Base-by-base conservation (phyloP, 2,888 invertebrate genomes). In the Agonopterix arenella region DNA sequence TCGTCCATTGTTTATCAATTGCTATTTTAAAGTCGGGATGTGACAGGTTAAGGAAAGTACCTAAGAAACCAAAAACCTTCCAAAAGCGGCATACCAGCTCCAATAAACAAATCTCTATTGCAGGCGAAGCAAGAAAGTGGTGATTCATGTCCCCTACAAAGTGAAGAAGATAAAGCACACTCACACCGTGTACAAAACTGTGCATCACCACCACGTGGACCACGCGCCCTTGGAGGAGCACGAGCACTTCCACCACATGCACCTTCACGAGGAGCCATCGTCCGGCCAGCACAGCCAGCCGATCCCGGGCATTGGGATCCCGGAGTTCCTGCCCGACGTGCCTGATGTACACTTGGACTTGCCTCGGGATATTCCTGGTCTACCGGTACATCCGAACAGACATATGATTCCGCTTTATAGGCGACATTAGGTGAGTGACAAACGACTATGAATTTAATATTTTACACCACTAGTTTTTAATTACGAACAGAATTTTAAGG, bases 141-240 rank as follows among this genome's bases (percentile, higher is more conserved):
- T 92, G 7, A 92, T 93, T 55, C 92, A 92, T 66, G 91, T 94
- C 11, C 94, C 93, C 0, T 91, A 91, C 66, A 90, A 91, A 60
- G 90, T 93, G 55, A 93, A 93, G 77, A 92, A 92, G 61, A 89
- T 93, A 55, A 93, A 93, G 61, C 93, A 94, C 68, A 93, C 92
- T 0, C 93, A 93, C 69, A 93, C 93, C 0, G 89, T 94, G n/a
- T 93, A 91, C 79, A 93, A 93, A 71, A 91, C 93, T 0, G 84
- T 93, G 41, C 91, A 92, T 45, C 91, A 91, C 54, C 84, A 90
- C 56, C 85, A 90, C 61, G 75, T 76, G 0, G 76, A 83, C 51
- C 83, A 76, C 55, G 84, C 83, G 2, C 71, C 73, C 1, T 70
- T 71, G 0, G 89, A 90, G 38, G 86, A 86, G 45, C 89, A 90